These are phyloP conservation scores for Galeruca laticollis DNA, from an alignment of 2,888 invertebrate genomes.

Conservation along the genomic window DNA sequence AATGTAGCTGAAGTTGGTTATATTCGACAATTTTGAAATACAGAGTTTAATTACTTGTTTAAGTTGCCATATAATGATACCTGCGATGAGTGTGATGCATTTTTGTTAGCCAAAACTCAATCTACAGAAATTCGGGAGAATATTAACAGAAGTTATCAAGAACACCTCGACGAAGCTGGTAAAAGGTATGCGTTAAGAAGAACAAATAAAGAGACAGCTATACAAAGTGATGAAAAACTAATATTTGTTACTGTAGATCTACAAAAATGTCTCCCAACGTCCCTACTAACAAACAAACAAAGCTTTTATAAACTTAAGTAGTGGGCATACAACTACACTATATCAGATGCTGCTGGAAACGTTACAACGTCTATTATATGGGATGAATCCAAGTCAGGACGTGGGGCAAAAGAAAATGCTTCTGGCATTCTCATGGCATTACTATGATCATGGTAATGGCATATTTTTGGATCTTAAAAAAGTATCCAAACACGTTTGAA, in stretches of 20 bases:
- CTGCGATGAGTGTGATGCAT: constrained; percentile 27
- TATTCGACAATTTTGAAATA: too few relatives aligned
- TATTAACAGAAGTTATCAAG: background rate
- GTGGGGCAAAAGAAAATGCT: constrained; percentile 47
- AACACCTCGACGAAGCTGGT: background rate
- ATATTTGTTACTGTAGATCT: constrained; percentile 36
- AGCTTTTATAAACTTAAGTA: constrained; percentile 48
- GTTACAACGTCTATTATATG: constrained; percentile 38
- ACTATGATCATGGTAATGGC: too few relatives aligned
- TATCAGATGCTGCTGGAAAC: constrained; percentile 31
- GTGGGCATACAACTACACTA: constrained; percentile 46
- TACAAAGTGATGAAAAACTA: background rate
- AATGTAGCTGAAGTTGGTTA: too few relatives aligned
- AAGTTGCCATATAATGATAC: constrained; percentile 26
- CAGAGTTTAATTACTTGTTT: constrained; percentile 3
- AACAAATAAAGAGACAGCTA: constrained; percentile 2
- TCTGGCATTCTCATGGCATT: constrained; percentile 45
- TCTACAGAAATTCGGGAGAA: too few relatives aligned
- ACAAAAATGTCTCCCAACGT: constrained; percentile 46
- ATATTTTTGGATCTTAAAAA: too few relatives aligned
- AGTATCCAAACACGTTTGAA: background rate
- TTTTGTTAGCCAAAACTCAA: background rate
- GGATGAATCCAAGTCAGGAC: constrained; percentile 45
- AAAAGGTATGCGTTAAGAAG: constrained; percentile 3
- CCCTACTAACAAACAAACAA: constrained; percentile 41